Conservation (phyloP, 2,113 vertebrate genomes). For the Dipodomys ordii region DNA sequence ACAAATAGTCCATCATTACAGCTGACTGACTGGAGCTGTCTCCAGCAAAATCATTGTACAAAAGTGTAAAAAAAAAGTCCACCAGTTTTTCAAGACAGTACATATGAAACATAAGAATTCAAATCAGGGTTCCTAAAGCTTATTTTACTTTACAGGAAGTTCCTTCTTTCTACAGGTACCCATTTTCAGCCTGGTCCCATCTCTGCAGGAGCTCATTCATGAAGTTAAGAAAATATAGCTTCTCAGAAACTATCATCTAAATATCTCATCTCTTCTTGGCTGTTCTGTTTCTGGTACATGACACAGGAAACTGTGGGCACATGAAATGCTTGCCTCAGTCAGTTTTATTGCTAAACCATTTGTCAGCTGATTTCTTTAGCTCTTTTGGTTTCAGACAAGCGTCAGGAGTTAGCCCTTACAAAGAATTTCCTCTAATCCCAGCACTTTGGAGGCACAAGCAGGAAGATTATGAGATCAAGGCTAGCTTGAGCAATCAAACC, state of each 20-base stretch:
- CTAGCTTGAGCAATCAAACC: too few species aligned
- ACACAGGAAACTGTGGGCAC: conserved; percentile 51
- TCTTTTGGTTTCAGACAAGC: background rate
- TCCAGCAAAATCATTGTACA: too few species aligned
- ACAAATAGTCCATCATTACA: background rate
- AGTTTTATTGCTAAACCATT: conserved; percentile 23
- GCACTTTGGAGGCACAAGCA: too few species aligned
- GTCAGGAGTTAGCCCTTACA: background rate
- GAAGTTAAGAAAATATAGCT: conserved; percentile 1
- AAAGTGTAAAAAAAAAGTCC: background rate
- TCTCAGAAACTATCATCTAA: conserved; percentile 10
- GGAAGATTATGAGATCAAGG: too few species aligned
- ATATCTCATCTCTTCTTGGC: background rate
- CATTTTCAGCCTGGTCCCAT: background rate
- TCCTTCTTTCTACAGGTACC: background rate
- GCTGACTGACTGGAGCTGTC: too few species aligned
- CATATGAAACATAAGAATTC: background rate
- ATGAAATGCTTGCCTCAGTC: conserved; percentile 13
- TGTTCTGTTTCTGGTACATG: background rate
- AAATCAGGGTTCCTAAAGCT: conserved; percentile 7
- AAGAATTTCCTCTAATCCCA: background rate
- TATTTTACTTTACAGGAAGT: background rate
- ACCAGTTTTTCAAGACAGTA: conserved; percentile 14
- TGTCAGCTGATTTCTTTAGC: background rate
- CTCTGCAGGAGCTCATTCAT: background rate